Conservation (phyloP, 2,888 invertebrate genomes). For the Ichneumoninae sp. region DNA sequence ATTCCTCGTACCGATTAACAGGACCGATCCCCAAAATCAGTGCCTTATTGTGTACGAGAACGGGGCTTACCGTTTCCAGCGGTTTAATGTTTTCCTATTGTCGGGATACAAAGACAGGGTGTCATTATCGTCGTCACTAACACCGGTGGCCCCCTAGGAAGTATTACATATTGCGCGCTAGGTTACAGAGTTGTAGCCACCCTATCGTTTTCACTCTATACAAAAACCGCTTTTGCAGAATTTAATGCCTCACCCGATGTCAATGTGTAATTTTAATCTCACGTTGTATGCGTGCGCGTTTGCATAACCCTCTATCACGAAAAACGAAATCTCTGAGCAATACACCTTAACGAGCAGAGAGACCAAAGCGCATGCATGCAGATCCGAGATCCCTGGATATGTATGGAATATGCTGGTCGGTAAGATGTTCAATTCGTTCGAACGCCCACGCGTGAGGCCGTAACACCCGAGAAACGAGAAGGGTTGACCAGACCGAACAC, state of each 20-base stretch:
- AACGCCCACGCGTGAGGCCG: slow-evolving; percentile 34
- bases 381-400: slow-evolving; percentile 11
- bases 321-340: background rate
- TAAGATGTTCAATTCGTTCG: slow-evolving; percentile 29
- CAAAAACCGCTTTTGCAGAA: slow-evolving; percentile 22
- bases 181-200: slow-evolving; percentile 4
- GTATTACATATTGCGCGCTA: background rate
- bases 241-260: slow-evolving; percentile 22
- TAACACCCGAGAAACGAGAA: slow-evolving; percentile 26
- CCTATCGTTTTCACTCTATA: slow-evolving; percentile 4
- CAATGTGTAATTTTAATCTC: slow-evolving; percentile 42
- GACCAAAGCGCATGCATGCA: background rate
- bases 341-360: slow-evolving; percentile 33
- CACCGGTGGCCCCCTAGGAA: background rate
- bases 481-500: slow-evolving; percentile 5
- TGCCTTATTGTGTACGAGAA: background rate
- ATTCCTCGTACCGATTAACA: background rate
- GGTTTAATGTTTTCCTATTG: background rate
- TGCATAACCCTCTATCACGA: slow-evolving; percentile 4
- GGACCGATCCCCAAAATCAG: background rate
- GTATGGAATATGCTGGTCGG: slow-evolving; percentile 21
- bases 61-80: background rate
- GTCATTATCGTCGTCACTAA: background rate
- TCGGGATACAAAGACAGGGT: background rate
- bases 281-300: slow-evolving; percentile 21